These are phyloP conservation scores for Rostratula benghalensis DNA, from an alignment of 2,113 vertebrate species.

Conservation along the genomic window DNA sequence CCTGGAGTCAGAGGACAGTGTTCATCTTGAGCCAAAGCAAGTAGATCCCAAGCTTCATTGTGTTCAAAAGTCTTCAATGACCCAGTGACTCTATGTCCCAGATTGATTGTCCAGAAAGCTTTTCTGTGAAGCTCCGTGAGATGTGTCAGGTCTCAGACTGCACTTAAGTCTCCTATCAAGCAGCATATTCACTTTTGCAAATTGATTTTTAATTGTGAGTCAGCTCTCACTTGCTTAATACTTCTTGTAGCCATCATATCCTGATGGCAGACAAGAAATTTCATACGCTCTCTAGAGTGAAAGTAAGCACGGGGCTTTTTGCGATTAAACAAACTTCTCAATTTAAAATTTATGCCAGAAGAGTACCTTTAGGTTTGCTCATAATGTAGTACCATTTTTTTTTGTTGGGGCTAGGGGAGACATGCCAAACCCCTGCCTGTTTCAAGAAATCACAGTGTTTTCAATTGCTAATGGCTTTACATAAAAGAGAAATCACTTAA, in stretches of 20 bases:
- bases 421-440: background rate
- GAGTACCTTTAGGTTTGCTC: background rate
- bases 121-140: background rate
- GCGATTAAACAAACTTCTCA: background rate
- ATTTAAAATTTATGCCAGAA: background rate
- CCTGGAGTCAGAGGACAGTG: background rate
- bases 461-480: background rate
- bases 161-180: background rate
- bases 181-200: rapidly evolving
- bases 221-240: background rate
- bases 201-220: background rate
- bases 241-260: background rate
- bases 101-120: background rate
- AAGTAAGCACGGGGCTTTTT: background rate
- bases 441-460: background rate
- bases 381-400: background rate
- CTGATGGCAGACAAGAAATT: background rate
- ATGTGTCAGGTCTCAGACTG: background rate
- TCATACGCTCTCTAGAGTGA: background rate
- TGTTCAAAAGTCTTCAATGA: background rate
- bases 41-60: background rate
- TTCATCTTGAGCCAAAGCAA: background rate
- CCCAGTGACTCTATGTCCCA: background rate
- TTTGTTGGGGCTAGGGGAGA: background rate
- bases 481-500: background rate